phyloP scores from a whole-genome alignment of 2,797 vertebrate species.

The Schizopygopsis malacanthus region DNA sequence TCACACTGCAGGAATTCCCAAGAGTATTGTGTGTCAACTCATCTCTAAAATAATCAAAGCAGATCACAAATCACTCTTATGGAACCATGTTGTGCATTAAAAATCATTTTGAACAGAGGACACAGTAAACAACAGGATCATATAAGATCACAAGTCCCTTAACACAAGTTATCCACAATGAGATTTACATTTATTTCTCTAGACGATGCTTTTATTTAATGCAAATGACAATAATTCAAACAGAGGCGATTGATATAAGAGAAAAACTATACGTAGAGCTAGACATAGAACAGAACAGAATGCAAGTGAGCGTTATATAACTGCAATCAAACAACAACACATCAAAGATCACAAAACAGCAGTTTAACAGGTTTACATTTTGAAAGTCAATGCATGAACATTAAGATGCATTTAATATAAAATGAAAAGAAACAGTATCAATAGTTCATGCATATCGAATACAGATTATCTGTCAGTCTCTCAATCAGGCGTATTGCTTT shows the following conservation, averaged over 20 bases:
- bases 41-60: not conserved
- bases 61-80: not conserved
- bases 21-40: not conserved
- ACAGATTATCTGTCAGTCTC: constrained; percentile 1
- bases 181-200: not conserved
- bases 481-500: not conserved
- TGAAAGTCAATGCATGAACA: not conserved
- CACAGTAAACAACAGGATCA: not conserved
- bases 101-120: not conserved
- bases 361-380: not conserved
- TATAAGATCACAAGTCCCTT: not conserved
- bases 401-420: not conserved
- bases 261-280: not conserved
- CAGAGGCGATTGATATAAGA: not conserved
- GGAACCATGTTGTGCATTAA: not conserved
- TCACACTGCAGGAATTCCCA: not conserved
- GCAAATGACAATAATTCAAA: not conserved
- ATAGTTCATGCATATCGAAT: not conserved
- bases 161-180: not conserved
- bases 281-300: not conserved
- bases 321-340: not conserved
- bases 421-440: not conserved
- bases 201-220: not conserved
- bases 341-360: not conserved
- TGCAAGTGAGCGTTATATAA: not conserved